These are phyloP conservation scores for Zoanthus sansibaricus DNA, from an alignment of 92 coral and sea anemone species.

Conservation along the genomic window DNA sequence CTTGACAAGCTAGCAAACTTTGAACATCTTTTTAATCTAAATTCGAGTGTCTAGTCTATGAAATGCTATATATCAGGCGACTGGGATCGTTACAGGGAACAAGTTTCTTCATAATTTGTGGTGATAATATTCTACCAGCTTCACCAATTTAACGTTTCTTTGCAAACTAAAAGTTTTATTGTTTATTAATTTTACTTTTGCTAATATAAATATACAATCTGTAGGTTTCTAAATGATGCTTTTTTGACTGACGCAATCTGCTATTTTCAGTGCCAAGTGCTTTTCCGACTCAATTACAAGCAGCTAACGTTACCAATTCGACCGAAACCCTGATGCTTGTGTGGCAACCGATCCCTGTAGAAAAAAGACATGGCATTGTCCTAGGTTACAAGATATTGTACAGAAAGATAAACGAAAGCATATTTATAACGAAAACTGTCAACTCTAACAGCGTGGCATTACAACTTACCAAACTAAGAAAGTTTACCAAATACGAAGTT, in stretches of 20 bases:
- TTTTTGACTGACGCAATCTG: background rate
- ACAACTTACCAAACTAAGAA: slow-evolving; percentile 65
- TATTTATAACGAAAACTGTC: slow-evolving; percentile 41
- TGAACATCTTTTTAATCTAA: no score
- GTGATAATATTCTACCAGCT: no score
- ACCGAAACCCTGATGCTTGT: slow-evolving; percentile 72
- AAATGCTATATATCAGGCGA: no score
- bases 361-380: slow-evolving; percentile 72
- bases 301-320: slow-evolving; percentile 63
- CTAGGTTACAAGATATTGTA: slow-evolving; percentile 78
- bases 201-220: background rate
- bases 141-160: no score
- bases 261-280: slow-evolving; percentile 70
- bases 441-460: slow-evolving; percentile 63
- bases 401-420: slow-evolving; percentile 50
- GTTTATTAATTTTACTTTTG: background rate
- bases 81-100: no score
- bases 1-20: no score
- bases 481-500: slow-evolving; percentile 81
- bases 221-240: background rate
- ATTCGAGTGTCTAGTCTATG: no score
- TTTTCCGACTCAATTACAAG: slow-evolving; percentile 69
- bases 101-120: no score
- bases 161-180: background rate
- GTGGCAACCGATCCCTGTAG: slow-evolving; percentile 79